Percentiles rank a stretch among this genome's conserved stretches.
These are phyloP conservation scores for Cricetomys ansorgei DNA, from an alignment of 2,113 vertebrate species.

Conservation along the genomic window DNA sequence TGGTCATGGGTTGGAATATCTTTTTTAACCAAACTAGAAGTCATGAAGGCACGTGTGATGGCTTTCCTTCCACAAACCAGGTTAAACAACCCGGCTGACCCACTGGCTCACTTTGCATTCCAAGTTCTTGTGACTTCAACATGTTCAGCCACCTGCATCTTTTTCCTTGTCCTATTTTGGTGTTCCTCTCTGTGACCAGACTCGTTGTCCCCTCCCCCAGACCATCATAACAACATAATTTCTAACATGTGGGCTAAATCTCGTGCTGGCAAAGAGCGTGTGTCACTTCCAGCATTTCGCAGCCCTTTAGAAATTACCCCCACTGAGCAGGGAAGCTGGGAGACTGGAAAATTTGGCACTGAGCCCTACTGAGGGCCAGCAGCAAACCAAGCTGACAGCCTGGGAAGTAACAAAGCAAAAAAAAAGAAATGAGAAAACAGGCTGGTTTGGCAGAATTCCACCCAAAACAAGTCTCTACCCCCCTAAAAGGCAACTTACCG, in stretches of 20 bases:
- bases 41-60: neutral
- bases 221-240: constrained; percentile 39
- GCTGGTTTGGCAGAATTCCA: constrained; percentile 68
- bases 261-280: neutral
- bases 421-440: constrained; percentile 69
- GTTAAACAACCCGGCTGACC: neutral
- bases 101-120: neutral
- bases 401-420: constrained; percentile 24
- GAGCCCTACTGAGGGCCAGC: neutral
- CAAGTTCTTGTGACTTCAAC: neutral
- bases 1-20: neutral
- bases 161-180: neutral
- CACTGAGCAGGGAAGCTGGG: neutral
- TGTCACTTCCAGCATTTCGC: neutral
- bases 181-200: constrained; percentile 25
- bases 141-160: neutral
- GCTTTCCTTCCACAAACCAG: neutral
- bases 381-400: neutral
- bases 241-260: neutral
- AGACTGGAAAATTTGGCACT: neutral
- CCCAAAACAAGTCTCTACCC: constrained; percentile 58
- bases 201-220: neutral
- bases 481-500: constrained; percentile 57
- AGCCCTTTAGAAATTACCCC: neutral
- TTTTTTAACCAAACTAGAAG: neutral